A percentile compares a stretch with the other conserved stretches of the same genome.
Conservation (phyloP, 1,140 invertebrate genomes). For the Uloborus diversus region DNA sequence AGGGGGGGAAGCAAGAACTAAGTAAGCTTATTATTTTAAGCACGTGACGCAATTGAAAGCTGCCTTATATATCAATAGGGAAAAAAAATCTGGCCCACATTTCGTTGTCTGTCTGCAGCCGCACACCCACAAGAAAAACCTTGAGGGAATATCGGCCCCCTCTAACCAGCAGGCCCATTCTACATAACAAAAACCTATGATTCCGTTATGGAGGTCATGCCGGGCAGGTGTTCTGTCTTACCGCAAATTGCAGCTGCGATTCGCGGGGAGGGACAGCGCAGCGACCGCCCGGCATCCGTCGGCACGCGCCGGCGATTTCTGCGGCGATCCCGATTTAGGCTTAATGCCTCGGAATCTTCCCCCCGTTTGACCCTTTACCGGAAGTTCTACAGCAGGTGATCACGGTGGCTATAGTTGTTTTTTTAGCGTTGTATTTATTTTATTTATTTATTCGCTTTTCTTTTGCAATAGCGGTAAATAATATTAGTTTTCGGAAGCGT, state of each 20-base stretch:
- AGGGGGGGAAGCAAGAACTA: too few relatives aligned
- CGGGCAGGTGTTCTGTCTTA: not conserved
- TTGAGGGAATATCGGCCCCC: not conserved
- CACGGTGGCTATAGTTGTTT: too few relatives aligned
- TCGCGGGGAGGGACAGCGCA: not conserved
- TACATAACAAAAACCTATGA: not conserved
- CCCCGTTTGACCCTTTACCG: conserved; percentile 31
- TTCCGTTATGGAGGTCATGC: conserved; percentile 41
- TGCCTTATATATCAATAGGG: too few relatives aligned
- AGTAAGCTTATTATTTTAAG: too few relatives aligned
- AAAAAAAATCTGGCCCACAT: not conserved
- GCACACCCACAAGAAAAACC: not conserved
- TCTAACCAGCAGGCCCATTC: not conserved
- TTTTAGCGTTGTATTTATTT: too few relatives aligned
- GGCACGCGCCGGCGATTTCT: conserved; percentile 20
- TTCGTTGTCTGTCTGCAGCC: not conserved
- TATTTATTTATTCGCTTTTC: not conserved
- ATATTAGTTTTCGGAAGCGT: not conserved
- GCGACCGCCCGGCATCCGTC: not conserved
- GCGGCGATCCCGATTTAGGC: not conserved
- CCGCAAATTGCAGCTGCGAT: conserved; percentile 17
- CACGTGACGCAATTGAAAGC: too few relatives aligned
- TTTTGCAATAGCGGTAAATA: not conserved
- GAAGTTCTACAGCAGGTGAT: conserved; percentile 34
- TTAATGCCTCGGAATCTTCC: not conserved